Percentiles rank a stretch among this genome's conserved stretches.
Evolutionary conservation across 2,888 invertebrate species (phyloP).

Genomic region (Drosophila falleni): DNA sequence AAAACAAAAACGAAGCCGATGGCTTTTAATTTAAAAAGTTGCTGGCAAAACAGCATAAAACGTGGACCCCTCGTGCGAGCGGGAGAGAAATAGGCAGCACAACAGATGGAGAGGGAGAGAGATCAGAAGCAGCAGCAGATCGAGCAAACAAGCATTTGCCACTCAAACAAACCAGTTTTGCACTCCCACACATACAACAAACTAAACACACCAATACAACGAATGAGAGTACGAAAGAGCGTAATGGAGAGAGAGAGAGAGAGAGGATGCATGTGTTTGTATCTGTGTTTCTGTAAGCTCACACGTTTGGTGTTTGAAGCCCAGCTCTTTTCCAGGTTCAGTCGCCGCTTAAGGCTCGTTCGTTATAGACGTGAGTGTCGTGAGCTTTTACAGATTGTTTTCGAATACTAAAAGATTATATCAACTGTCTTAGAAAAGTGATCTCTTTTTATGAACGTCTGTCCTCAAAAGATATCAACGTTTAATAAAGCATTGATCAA

Average conservation of each 20-base stretch:
- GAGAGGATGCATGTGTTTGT: constrained; percentile 2
- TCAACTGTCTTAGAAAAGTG: constrained; percentile 17
- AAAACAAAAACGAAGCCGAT: constrained; percentile 36
- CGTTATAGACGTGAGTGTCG: constrained; percentile 55
- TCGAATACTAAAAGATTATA: constrained; percentile 18
- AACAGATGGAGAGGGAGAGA: constrained; percentile 9
- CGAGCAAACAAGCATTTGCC: constrained; percentile 44
- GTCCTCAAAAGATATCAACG: constrained; percentile 7
- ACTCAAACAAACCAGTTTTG: constrained; percentile 73
- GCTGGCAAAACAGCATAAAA: constrained; percentile 58
- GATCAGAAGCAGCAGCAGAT: constrained; percentile 30
- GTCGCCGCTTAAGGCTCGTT: constrained; percentile 62
- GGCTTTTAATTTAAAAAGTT: constrained; percentile 71
- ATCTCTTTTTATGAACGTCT: neutral
- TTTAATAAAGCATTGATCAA: neutral
- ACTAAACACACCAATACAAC: constrained; percentile 7
- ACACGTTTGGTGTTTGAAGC: constrained; percentile 49
- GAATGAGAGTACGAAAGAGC: constrained; percentile 15
- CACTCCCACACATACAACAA: constrained; percentile 66
- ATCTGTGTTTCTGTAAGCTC: constrained; percentile 24
- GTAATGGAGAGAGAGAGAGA: constrained; percentile 5
- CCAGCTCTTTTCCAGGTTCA: constrained; percentile 57
- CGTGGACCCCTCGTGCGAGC: constrained; percentile 30
- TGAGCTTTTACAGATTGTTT: constrained; percentile 23
- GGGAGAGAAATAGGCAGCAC: constrained; percentile 8